Base-by-base conservation (phyloP, 2,888 invertebrate species). In the Parascotia fuliginaria region DNA sequence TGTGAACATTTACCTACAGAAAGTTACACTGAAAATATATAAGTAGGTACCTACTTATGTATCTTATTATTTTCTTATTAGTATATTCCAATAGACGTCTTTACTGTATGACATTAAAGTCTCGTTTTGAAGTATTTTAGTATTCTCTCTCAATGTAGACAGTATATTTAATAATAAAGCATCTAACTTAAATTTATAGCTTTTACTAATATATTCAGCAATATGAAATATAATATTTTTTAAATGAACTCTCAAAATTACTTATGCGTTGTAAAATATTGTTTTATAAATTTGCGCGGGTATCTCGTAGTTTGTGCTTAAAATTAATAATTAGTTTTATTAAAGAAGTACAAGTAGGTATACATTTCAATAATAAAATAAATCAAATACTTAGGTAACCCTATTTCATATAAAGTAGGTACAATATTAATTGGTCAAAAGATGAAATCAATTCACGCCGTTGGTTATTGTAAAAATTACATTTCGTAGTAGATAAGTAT, bases 1-100 rank as follows among this genome's bases (percentile, higher is more conserved):
- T 77, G 74, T 64, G 64, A 71, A 70, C 65, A 66, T 62, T 58
- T 61, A 61, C 69, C 69, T 70, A 68, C 68, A 51, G 56, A 68
- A 58, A 60, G 52, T 59, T 67, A 66, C 65, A 69, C 27, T 31
- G 61, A 61, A 61, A 56, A 61, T 55, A 61, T 56, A 43, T 46
- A 52, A 19, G 19, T 19, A 19, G n/a, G n/a, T n/a, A n/a, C n/a
- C n/a, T n/a, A n/a, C n/a, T n/a, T 24, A 24, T 24, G 24, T 42
- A 56, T 46, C 44, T 40, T 12, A 38, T 39, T 38, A n/a, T 3
- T 51, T 52, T 34, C 11, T 14, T 39, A 19, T 37, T 39, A n/a
- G n/a, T n/a, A n/a, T 34, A 41, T 31, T 59, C 33, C 55, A 55
- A 53, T 63, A 59, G 38, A 58, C 12, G 38, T 43, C 42, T 54